phyloP scores from a whole-genome alignment of 2,888 invertebrate species.

The Philaethria dido region DNA sequence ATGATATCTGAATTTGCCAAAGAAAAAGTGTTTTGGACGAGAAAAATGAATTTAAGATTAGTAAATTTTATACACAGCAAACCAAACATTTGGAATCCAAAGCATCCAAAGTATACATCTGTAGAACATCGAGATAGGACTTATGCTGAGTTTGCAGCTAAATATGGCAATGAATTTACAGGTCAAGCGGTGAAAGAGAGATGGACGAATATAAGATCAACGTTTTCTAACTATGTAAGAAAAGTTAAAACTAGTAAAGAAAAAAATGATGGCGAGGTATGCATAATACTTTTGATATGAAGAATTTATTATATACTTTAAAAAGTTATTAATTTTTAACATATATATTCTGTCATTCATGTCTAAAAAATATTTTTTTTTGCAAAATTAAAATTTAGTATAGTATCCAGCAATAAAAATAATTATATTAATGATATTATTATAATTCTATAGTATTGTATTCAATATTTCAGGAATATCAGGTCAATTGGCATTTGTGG shows the following conservation, averaged over 20 bases:
- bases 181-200: conserved; percentile 76
- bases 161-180: conserved; percentile 69
- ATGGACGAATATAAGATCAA: conserved; percentile 78
- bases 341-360: too few relatives aligned
- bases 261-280: conserved; percentile 57
- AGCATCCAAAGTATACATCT: conserved; percentile 73
- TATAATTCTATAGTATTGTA: too few relatives aligned
- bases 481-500: conserved; percentile 77
- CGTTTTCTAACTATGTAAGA: conserved; percentile 72
- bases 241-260: conserved; percentile 61
- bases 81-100: conserved; percentile 75
- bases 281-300: conserved; percentile 3
- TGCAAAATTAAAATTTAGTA: too few relatives aligned
- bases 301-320: neutral
- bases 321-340: neutral
- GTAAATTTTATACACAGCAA: conserved; percentile 70
- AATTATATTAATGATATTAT: too few relatives aligned
- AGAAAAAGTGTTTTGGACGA: conserved; percentile 77
- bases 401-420: too few relatives aligned
- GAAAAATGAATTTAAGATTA: conserved; percentile 73
- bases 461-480: conserved; percentile 65
- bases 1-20: conserved; percentile 74
- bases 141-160: conserved; percentile 70
- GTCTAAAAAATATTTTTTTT: neutral
- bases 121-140: conserved; percentile 64